These are phyloP conservation scores for Oreochromis aureus DNA, from an alignment of 2,113 vertebrate genomes.

Conservation along the genomic window DNA sequence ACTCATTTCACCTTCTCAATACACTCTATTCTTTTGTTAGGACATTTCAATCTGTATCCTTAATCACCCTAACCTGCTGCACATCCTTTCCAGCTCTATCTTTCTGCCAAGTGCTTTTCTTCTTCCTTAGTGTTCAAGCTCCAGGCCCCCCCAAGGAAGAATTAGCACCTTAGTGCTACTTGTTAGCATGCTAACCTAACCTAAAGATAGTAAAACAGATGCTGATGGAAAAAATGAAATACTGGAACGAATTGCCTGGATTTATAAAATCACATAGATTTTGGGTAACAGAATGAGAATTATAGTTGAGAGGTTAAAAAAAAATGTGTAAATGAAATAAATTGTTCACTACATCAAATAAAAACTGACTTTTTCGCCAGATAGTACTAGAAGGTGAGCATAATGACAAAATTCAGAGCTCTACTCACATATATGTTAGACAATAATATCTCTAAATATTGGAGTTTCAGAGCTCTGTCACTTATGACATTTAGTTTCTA, in stretches of 20 bases:
- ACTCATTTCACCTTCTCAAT: background rate
- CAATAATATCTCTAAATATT: background rate
- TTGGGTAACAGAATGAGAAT: background rate
- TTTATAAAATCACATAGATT: background rate
- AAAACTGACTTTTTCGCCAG: background rate
- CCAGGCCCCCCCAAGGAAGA: background rate
- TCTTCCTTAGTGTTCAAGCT: background rate
- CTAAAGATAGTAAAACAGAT: background rate
- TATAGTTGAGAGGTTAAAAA: background rate
- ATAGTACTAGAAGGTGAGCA: background rate
- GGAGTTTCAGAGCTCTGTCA: background rate
- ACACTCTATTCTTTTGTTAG: background rate
- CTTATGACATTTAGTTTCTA: background rate
- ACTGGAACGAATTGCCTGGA: background rate
- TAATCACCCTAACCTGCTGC: background rate
- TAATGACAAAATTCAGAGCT: background rate
- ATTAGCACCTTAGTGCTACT: background rate
- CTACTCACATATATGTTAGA: background rate
- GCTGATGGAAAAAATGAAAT: accelerated
- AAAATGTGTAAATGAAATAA: background rate
- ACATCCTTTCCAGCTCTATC: background rate
- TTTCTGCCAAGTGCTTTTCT: background rate
- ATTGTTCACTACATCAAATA: background rate
- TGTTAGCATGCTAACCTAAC: background rate
- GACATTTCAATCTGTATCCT: background rate